Conservation (phyloP, 2,888 invertebrate species). For the Beris morrisii region DNA sequence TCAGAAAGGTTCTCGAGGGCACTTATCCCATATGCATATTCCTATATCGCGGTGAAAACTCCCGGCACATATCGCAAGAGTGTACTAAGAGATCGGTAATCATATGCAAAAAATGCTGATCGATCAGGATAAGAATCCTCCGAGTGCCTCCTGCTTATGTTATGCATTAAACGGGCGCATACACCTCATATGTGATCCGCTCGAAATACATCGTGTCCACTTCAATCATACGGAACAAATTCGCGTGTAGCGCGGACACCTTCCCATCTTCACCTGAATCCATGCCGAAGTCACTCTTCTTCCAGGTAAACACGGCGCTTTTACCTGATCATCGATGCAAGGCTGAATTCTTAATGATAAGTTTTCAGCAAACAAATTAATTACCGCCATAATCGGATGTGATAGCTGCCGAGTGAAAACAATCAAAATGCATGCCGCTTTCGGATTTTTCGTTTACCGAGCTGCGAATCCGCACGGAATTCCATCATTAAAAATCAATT, state of each 20-base stretch:
- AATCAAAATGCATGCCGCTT: constrained; percentile 24
- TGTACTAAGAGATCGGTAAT: no score
- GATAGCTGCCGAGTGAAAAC: constrained; percentile 33
- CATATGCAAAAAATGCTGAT: not conserved
- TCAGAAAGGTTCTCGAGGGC: no score
- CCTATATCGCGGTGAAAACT: no score
- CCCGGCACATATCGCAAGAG: no score
- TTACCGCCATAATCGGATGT: constrained; percentile 36
- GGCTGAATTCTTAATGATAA: constrained; percentile 36
- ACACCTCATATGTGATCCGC: constrained; percentile 15
- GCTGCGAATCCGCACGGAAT: not conserved
- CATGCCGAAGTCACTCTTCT: not conserved
- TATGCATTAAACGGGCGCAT: constrained; percentile 9
- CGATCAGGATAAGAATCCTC: constrained; percentile 27
- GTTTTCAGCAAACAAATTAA: constrained; percentile 40
- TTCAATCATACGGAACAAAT: constrained; percentile 16
- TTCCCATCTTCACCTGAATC: not conserved
- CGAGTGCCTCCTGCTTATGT: constrained; percentile 15
- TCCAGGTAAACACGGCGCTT: not conserved
- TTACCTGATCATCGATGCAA: not conserved
- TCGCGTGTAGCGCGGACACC: constrained; percentile 2
- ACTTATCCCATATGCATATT: no score
- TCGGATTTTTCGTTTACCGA: not conserved
- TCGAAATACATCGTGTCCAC: constrained; percentile 10
- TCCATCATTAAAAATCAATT: not conserved